A percentile compares a stretch with the other conserved stretches of the same genome.
phyloP scores from a whole-genome alignment of 23 tunicate genomes.

The Ascidia mentula region DNA sequence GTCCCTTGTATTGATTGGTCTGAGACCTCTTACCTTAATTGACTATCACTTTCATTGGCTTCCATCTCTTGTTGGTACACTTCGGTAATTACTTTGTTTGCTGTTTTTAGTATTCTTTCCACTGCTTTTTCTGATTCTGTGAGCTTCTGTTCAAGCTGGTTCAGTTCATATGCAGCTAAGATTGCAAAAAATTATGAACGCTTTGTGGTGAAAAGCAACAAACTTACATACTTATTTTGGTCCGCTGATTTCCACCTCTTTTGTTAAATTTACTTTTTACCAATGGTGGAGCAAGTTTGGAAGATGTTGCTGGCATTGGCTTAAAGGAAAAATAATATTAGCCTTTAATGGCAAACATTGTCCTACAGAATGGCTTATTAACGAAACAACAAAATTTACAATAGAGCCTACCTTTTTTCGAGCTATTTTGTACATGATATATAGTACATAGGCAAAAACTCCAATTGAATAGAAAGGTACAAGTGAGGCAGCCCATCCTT shows the following conservation, averaged over 20 bases:
- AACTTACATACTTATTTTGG: neutral
- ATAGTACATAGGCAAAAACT: constrained; percentile 30
- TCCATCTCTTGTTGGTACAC: constrained; percentile 30
- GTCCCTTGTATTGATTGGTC: too few relatives aligned
- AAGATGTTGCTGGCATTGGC: too few relatives aligned
- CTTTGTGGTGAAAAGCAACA: neutral
- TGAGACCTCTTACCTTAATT: neutral
- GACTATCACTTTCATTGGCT: neutral
- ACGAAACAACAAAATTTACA: neutral
- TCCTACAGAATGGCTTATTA: neutral
- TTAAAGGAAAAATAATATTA: too few relatives aligned
- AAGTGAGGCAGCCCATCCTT: constrained; percentile 30
- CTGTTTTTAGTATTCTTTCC: constrained; percentile 22
- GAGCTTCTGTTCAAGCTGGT: constrained; percentile 16
- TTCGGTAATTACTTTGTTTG: constrained; percentile 19
- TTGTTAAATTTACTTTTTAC: neutral
- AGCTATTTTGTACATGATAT: constrained; percentile 35
- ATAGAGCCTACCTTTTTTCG: constrained; percentile 37
- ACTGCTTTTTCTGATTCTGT: constrained; percentile 33
- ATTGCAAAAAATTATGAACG: neutral
- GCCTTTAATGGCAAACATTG: too few relatives aligned
- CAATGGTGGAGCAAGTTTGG: neutral
- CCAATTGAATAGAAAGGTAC: constrained; percentile 34
- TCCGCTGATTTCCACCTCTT: neutral
- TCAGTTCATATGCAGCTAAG: constrained; percentile 13